These are phyloP conservation scores for Smittia aterrima DNA, from an alignment of 2,888 invertebrate genomes.

Conservation along the genomic window DNA sequence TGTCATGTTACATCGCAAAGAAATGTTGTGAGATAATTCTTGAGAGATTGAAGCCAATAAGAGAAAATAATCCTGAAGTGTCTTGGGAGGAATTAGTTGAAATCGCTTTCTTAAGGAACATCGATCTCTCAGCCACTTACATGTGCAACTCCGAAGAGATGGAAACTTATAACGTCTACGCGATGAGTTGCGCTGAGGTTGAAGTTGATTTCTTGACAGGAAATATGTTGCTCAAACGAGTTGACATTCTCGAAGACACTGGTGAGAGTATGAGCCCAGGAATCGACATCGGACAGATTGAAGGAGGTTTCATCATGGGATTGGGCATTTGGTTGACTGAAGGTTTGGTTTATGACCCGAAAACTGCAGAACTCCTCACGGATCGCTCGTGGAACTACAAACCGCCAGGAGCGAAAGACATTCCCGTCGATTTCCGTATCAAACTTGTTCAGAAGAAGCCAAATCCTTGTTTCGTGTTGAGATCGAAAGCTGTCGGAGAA, in stretches of 20 bases:
- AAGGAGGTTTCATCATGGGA: conserved; percentile 62
- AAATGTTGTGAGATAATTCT: conserved; percentile 42
- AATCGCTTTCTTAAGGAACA: conserved; percentile 43
- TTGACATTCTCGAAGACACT: conserved; percentile 68
- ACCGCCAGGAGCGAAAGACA: conserved; percentile 60
- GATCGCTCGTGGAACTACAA: conserved; percentile 64
- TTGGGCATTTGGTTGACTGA: conserved; percentile 62
- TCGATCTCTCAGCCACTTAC: conserved; percentile 46
- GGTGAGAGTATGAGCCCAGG: conserved; percentile 66
- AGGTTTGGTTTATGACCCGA: conserved; percentile 56
- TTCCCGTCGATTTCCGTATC: conserved; percentile 60
- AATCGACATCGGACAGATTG: conserved; percentile 67
- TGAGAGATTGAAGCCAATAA: conserved; percentile 42
- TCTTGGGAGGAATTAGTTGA: conserved; percentile 44
- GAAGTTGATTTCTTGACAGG: conserved; percentile 74
- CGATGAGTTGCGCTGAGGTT: conserved; percentile 62
- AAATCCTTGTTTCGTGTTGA: conserved; percentile 57
- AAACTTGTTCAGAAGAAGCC: conserved; percentile 56
- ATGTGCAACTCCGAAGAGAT: conserved; percentile 51
- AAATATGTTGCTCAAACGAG: conserved; percentile 62
- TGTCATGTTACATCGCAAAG: conserved; percentile 47
- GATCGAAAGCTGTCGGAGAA: conserved; percentile 56
- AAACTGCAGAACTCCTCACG: conserved; percentile 58
- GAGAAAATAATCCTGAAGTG: conserved; percentile 38
- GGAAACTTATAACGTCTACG: conserved; percentile 61